Evolutionary conservation across 2,113 vertebrate species (phyloP).

Genomic region (Uropsilus gracilis): DNA sequence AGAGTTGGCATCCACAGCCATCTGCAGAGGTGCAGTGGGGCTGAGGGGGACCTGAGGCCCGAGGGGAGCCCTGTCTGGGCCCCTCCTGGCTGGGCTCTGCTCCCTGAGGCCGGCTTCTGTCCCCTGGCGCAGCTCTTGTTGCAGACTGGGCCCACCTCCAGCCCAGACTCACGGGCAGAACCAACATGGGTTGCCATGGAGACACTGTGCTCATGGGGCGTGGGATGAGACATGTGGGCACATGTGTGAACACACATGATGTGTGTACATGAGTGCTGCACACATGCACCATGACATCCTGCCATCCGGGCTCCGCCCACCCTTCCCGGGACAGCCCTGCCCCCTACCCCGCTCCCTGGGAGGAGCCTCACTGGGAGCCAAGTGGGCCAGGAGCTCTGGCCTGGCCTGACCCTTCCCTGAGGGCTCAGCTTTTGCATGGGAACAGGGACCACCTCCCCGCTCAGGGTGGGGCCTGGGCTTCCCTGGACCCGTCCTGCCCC

Average conservation of each 20-base stretch:
- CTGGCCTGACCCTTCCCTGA: background rate
- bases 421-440: no score
- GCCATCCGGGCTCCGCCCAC: no score
- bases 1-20: background rate
- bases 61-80: no score
- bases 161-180: no score
- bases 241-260: accelerated
- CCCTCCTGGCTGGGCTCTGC: background rate
- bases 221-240: background rate
- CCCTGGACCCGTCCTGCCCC: accelerated
- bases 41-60: background rate
- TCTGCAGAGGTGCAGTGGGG: accelerated
- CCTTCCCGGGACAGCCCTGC: no score
- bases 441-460: no score
- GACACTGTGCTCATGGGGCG: background rate
- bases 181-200: background rate
- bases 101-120: background rate
- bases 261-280: accelerated
- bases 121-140: background rate
- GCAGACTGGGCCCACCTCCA: background rate
- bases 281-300: no score
- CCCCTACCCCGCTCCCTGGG: no score
- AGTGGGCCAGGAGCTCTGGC: background rate
- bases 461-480: background rate
- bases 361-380: no score